These are phyloP conservation scores for Chalcis sispes DNA, from an alignment of 2,888 invertebrate genomes.

Conservation along the genomic window DNA sequence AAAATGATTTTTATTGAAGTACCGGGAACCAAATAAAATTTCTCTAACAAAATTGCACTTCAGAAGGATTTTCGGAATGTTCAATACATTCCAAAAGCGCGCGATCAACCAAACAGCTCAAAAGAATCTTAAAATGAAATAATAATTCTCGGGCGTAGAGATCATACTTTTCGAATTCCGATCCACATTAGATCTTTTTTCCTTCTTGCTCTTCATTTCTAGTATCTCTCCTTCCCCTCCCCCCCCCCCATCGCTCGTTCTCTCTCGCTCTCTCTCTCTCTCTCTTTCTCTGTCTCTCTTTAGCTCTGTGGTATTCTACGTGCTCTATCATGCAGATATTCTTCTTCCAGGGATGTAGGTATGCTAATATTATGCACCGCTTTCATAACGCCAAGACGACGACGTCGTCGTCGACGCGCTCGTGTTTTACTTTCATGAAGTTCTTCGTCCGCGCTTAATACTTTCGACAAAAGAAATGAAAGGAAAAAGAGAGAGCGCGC, in stretches of 20 bases:
- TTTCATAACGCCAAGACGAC: conserved; percentile 63
- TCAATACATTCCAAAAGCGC: conserved; percentile 24
- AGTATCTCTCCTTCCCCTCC: background rate
- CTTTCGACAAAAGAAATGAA: conserved; percentile 59
- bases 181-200: background rate
- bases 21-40: too few relatives aligned
- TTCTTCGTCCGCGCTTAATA: conserved; percentile 64
- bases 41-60: too few relatives aligned
- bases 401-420: conserved; percentile 14
- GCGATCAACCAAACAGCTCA: conserved; percentile 6
- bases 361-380: conserved; percentile 67
- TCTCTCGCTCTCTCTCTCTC: background rate
- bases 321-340: conserved; percentile 66
- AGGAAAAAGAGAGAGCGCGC: conserved; percentile 22
- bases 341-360: conserved; percentile 59
- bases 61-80: background rate
- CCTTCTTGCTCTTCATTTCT: background rate
- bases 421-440: conserved; percentile 68
- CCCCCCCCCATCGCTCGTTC: background rate
- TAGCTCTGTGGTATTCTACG: conserved; percentile 59
- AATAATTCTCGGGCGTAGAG: conserved; percentile 20
- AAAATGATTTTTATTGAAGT: too few relatives aligned
- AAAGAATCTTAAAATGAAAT: conserved; percentile 42
- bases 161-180: conserved; percentile 32
- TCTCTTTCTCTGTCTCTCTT: conserved; percentile 1